A percentile compares a stretch with the other conserved stretches of the same genome.
Evolutionary conservation across 2,888 invertebrate species (phyloP).

Genomic region (Horisme vitalbata): DNA sequence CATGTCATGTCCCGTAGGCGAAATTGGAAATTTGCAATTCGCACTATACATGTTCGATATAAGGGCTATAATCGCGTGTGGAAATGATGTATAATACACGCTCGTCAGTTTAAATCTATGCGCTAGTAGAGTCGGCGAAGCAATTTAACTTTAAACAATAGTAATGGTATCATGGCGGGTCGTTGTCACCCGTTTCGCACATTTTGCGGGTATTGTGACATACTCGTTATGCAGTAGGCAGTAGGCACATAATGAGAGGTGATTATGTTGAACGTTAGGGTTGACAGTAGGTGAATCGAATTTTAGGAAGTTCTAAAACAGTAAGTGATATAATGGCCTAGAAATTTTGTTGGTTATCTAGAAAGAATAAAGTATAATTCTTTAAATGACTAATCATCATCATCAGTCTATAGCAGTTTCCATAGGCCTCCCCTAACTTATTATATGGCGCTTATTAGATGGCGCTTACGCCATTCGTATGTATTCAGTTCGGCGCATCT

Average conservation of each 20-base stretch:
- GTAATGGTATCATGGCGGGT: constrained; percentile 37
- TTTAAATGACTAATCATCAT: too few species aligned
- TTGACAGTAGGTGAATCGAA: constrained; percentile 16
- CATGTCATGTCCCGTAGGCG: constrained; percentile 25
- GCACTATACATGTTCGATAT: constrained; percentile 11
- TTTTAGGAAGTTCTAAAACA: constrained; percentile 1
- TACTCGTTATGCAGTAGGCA: constrained; percentile 23
- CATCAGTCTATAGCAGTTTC: too few species aligned
- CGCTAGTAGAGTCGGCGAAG: constrained; percentile 39
- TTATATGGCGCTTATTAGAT: too few species aligned
- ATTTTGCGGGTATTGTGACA: constrained; percentile 17
- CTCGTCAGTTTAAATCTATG: constrained; percentile 25
- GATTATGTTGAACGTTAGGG: constrained; percentile 22
- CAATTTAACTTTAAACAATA: constrained; percentile 69
- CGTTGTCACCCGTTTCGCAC: constrained; percentile 25
- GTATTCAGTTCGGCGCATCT: too few species aligned
- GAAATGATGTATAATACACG: not conserved
- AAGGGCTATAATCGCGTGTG: constrained; percentile 12
- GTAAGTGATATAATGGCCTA: not conserved
- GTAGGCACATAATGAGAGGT: constrained; percentile 21
- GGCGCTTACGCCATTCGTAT: too few species aligned
- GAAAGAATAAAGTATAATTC: not conserved
- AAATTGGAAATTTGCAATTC: constrained; percentile 24
- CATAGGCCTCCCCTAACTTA: too few species aligned
- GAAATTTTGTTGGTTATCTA: not conserved